Evolutionary conservation across 2,797 vertebrate species (phyloP).

Genomic region (Oryzias sinensis): DNA sequence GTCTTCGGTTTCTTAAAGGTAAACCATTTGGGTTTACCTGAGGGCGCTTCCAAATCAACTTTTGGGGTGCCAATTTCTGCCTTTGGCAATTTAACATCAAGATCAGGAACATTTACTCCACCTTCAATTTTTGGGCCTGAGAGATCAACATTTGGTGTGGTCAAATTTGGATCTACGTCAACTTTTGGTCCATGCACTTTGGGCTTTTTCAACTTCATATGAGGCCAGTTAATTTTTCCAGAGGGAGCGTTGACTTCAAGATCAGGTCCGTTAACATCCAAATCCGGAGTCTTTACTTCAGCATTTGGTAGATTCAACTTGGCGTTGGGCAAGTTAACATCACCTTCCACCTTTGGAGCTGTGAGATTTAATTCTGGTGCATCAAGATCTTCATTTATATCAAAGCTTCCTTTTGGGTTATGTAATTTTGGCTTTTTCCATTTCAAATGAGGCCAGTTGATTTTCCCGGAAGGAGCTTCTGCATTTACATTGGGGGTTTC

Average conservation of each 20-base stretch:
- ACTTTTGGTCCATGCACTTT: conserved; percentile 56
- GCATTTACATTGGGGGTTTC: conserved; percentile 42
- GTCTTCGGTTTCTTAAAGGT: conserved; percentile 52
- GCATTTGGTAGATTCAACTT: conserved; percentile 57
- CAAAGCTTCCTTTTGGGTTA: conserved; percentile 45
- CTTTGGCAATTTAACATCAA: conserved; percentile 40
- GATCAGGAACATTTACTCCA: conserved; percentile 38
- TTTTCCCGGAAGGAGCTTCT: conserved; percentile 53
- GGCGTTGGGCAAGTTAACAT: conserved; percentile 50
- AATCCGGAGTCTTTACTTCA: conserved; percentile 30
- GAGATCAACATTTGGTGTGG: conserved; percentile 40
- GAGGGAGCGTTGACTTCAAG: conserved; percentile 50
- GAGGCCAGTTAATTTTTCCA: conserved; percentile 64
- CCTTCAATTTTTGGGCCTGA: conserved; percentile 49
- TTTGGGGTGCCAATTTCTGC: conserved; percentile 44
- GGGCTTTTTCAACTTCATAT: conserved; percentile 64
- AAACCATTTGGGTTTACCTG: conserved; percentile 54
- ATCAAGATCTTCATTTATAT: conserved; percentile 33
- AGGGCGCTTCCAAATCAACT: conserved; percentile 42
- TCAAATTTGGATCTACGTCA: conserved; percentile 34
- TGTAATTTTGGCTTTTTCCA: conserved; percentile 62
- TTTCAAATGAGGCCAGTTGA: conserved; percentile 66
- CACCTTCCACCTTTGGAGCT: conserved; percentile 52
- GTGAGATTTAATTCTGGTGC: conserved; percentile 45
- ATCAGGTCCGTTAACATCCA: conserved; percentile 48